Base-by-base conservation (phyloP, 2,888 invertebrate species). In the Hypsopygia costalis region DNA sequence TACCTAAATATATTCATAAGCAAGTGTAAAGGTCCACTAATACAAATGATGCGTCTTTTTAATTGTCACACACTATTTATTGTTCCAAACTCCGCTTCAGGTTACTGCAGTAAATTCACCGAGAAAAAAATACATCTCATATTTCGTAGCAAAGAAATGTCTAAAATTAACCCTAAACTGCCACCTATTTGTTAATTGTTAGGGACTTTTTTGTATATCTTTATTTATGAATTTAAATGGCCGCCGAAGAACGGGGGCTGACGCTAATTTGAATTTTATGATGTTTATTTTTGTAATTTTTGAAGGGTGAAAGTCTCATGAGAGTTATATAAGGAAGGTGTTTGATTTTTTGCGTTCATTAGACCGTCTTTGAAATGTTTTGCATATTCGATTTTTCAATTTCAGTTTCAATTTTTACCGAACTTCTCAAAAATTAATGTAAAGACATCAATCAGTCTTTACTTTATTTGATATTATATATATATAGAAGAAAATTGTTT, bases 121-220 rank as follows among this genome's bases (percentile, higher is more conserved):
- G 10, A 55, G 58, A 55, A 60, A 56, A 55, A 58, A 66, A 64
- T 56, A 67, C 55, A 54, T 57, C 54, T 61, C 60, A 53, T 54
- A 56, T 68, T 58, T 62, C 64, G 47, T 40, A 64, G 62, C 61
- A 59, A 74, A 79, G 75, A 79, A 81, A 63, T 62, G 69, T 71
- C 72, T 82, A 83, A 82, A 81, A 69, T 81, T 82, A 86, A 81
- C 82, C 81, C 79, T 67, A 71, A 76, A 77, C 69, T 68, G 70
- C 73, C 61, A 73, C 65, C 80, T 65, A 85, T 86, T 86, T 82
- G 87, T 85, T 87, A 86, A 87, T 87, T 83, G 87, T 83, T 76
- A 62, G 81, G 82, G 77, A 58, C 55, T 60, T 70, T 81, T 80
- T 73, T 74, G 52, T 50, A 40, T 53, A 55, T 64, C 63, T 74